Evolutionary conservation across 2,113 vertebrate genomes (phyloP).

Genomic region (Lycocorax pyrrhopterus): DNA sequence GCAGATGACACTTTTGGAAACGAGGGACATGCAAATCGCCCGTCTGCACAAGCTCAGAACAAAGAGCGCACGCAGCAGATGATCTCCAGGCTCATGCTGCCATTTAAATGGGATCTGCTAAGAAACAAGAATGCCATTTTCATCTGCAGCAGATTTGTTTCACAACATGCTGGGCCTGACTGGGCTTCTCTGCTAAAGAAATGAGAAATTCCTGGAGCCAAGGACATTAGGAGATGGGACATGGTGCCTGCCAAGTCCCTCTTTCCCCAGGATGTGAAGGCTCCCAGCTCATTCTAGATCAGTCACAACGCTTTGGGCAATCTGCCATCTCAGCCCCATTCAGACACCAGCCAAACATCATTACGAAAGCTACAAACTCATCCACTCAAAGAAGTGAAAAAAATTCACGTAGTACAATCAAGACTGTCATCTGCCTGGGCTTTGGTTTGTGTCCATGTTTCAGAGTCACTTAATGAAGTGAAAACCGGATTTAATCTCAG

Average conservation of each 20-base stretch:
- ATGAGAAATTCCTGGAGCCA: constrained; percentile 24
- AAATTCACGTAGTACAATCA: not conserved
- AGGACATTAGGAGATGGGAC: constrained; percentile 17
- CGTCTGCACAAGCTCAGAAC: not conserved
- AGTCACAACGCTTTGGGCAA: not conserved
- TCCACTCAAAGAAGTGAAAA: not conserved
- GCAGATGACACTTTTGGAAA: constrained; percentile 43
- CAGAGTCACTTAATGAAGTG: not conserved
- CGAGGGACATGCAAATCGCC: constrained; percentile 33
- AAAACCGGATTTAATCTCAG: not conserved
- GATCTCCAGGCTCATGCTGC: constrained; percentile 14
- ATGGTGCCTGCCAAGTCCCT: not conserved
- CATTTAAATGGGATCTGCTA: constrained; percentile 41
- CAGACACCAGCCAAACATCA: not conserved
- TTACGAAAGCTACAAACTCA: constrained; percentile 15
- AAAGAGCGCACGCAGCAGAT: not conserved
- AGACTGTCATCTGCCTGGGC: not conserved
- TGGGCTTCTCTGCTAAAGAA: not conserved
- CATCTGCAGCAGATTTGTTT: constrained; percentile 9
- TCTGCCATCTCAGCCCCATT: not conserved
- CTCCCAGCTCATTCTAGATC: constrained; percentile 8
- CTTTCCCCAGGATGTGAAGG: not conserved
- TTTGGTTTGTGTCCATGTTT: constrained; percentile 14
- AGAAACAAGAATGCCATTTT: constrained; percentile 22
- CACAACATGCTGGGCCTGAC: not conserved